phyloP scores from a whole-genome alignment of 2,888 invertebrate genomes.

The Belgica antarctica region DNA sequence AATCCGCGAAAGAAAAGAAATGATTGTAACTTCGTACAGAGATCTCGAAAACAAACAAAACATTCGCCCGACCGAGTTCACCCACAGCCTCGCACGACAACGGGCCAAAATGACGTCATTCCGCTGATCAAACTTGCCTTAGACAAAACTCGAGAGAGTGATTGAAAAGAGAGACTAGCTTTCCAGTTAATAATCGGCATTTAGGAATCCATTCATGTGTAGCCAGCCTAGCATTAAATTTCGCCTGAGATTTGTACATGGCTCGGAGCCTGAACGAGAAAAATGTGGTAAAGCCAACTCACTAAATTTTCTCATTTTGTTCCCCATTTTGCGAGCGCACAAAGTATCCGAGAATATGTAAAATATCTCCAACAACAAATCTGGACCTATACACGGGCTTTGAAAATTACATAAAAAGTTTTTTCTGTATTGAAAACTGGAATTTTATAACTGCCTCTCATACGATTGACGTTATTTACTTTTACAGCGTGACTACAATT shows the following conservation, averaged over 20 bases:
- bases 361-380: constrained; percentile 15
- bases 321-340: background rate
- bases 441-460: constrained; percentile 6
- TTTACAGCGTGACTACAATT: constrained; percentile 18
- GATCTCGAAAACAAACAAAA: background rate
- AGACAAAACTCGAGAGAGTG: background rate
- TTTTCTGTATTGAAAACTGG: constrained; percentile 32
- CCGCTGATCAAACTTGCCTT: background rate
- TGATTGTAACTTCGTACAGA: background rate
- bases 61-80: too few relatives aligned
- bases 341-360: constrained; percentile 12
- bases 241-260: constrained; percentile 19
- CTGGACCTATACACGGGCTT: constrained; percentile 20
- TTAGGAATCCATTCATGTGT: constrained; percentile 11
- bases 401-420: constrained; percentile 22
- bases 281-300: too few relatives aligned
- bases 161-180: too few relatives aligned
- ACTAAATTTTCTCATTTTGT: background rate
- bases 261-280: background rate
- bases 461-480: background rate
- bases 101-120: background rate
- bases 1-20: background rate
- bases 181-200: constrained; percentile 22
- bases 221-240: constrained; percentile 8
- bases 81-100: background rate